A percentile compares a stretch with the other conserved stretches of the same genome.
Conservation (phyloP, 2,113 vertebrate genomes). For the Trematomus loennbergii region DNA sequence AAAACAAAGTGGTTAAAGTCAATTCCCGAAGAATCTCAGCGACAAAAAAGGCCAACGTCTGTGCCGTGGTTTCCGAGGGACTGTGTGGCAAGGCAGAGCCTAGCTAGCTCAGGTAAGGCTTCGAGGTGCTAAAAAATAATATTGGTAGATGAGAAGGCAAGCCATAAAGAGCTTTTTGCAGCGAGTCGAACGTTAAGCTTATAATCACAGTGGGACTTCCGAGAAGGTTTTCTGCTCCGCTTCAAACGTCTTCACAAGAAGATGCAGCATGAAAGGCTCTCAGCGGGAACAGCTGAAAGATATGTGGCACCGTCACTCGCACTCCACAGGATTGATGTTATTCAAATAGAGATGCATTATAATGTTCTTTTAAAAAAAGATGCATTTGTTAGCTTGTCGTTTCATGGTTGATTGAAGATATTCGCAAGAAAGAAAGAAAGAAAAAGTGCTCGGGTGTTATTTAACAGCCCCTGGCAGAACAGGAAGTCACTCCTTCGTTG, state of each 20-base stretch:
- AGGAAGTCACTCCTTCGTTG: constrained; percentile 90
- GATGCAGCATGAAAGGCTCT: constrained; percentile 79
- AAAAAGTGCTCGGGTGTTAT: constrained; percentile 12
- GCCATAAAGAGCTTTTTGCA: constrained; percentile 40
- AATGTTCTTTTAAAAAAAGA: constrained; percentile 22
- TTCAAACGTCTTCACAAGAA: constrained; percentile 26
- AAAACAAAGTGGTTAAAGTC: constrained; percentile 69
- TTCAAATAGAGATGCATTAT: constrained; percentile 47
- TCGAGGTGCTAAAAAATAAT: constrained; percentile 75
- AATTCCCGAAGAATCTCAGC: constrained; percentile 52
- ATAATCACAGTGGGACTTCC: constrained; percentile 62
- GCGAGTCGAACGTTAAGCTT: constrained; percentile 49
- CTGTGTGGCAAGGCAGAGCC: constrained; percentile 69
- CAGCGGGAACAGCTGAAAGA: constrained; percentile 57
- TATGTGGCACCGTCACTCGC: constrained; percentile 56
- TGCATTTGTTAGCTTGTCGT: constrained; percentile 2
- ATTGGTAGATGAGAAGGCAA: constrained; percentile 61
- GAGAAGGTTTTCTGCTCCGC: constrained; percentile 15
- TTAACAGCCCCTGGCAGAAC: constrained; percentile 15
- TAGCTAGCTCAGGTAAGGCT: constrained; percentile 87
- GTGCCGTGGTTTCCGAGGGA: constrained; percentile 70
- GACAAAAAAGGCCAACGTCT: constrained; percentile 22
- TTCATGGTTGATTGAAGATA: constrained; percentile 45
- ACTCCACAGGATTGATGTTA: constrained; percentile 63
- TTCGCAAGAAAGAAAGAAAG: constrained; percentile 25